Percentiles rank a stretch among this genome's conserved stretches.
phyloP scores from a whole-genome alignment of 1,140 invertebrate species.

The Saccostrea glomerata region DNA sequence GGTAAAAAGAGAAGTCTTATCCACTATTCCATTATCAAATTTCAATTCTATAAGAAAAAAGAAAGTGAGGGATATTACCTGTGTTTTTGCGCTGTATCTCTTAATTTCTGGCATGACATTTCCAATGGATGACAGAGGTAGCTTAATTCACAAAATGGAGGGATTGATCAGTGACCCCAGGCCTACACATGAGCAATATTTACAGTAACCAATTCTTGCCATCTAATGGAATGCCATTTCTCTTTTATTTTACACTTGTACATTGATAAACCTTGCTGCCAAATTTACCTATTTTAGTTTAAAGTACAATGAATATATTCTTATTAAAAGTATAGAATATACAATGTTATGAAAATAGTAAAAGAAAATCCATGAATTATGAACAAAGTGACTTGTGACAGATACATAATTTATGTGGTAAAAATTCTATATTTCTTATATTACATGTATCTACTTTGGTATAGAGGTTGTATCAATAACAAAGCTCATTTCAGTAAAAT shows the following conservation, averaged over 20 bases:
- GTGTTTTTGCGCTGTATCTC: background rate
- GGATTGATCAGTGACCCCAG: background rate
- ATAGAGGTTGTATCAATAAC: too few species aligned
- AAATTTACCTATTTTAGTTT: background rate
- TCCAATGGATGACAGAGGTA: constrained; percentile 5
- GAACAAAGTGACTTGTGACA: background rate
- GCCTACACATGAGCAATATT: background rate
- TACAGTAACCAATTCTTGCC: background rate
- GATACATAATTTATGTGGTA: background rate
- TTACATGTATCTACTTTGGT: too few species aligned
- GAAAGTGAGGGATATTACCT: background rate
- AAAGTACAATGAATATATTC: background rate
- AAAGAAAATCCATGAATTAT: background rate
- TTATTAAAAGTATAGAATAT: too few species aligned
- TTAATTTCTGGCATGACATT: background rate
- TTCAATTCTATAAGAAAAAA: too few species aligned
- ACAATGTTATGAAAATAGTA: background rate
- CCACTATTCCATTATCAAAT: too few species aligned
- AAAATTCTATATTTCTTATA: too few species aligned
- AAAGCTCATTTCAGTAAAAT: too few species aligned
- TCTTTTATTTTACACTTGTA: background rate
- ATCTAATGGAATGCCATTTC: constrained; percentile 16
- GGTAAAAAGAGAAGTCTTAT: too few species aligned
- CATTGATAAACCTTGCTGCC: background rate
- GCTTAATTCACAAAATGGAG: constrained; percentile 14